Conservation (phyloP, 2,113 vertebrate species). For the Erinaceus europaeus region DNA sequence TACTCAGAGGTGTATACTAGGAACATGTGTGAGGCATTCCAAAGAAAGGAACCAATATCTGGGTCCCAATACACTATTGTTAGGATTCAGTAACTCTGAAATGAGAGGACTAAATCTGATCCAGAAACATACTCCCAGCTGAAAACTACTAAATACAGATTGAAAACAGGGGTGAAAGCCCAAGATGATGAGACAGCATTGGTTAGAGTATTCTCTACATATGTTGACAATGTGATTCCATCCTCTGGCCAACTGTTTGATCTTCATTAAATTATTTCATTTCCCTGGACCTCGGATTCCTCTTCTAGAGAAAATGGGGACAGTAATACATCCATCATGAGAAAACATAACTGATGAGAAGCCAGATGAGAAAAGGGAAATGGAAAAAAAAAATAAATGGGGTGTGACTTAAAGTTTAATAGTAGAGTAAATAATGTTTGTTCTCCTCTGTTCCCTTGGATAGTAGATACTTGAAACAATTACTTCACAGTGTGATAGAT, state of each 20-base stretch:
- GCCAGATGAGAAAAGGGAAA: neutral
- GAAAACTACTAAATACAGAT: neutral
- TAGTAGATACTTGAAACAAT: neutral
- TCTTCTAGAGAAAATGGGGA: neutral
- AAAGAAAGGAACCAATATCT: neutral
- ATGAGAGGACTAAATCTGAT: neutral
- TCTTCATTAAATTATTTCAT: neutral
- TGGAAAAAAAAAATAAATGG: no score
- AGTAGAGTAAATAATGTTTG: neutral
- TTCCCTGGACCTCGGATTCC: neutral
- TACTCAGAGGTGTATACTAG: neutral
- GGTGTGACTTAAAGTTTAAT: neutral
- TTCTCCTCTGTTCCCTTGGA: neutral
- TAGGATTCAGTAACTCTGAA: neutral
- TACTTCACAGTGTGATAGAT: neutral
- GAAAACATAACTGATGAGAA: neutral
- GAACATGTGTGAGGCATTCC: neutral
- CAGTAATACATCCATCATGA: neutral
- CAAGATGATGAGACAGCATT: rapidly evolving
- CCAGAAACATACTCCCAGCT: neutral
- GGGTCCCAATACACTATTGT: neutral
- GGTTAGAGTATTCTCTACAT: neutral
- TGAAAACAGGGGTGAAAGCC: neutral
- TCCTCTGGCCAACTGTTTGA: neutral
- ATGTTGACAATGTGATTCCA: neutral